Base-by-base conservation (phyloP, 2,797 vertebrate genomes). In the Triplophysa bombifrons region DNA sequence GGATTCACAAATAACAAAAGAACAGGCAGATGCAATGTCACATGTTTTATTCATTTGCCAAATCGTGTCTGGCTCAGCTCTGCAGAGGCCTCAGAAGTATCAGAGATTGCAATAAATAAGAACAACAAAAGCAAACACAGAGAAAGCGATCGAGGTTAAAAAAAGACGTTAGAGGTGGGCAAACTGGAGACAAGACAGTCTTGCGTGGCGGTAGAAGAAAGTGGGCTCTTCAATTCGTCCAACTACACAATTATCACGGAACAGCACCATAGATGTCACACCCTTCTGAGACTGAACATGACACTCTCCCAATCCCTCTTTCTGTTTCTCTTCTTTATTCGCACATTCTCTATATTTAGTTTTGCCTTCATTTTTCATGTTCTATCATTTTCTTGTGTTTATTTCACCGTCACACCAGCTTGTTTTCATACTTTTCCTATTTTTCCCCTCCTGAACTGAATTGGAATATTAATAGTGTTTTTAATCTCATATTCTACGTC, bases 41-140 rank as follows among this genome's bases (percentile, higher is more conserved):
- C 75, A 91, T 92, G 86, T 90, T 91, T 91, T 89, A 92, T 90
- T 90, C 78, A 89, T 90, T 87, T 61, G 83, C 88, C 89, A 85
- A 87, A 88, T 84, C 81, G 72, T 85, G 80, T 76, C 56, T 82
- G 82, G 76, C 85, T 83, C 79, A 79, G 58, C 67, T 72, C 76
- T 46, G 60, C 58, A 64, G 70, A 75, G 80, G 63, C 63, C 61
- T 82, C 75, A 73, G 58, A 72, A 80, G 72, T 84, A 85, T 88
- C 80, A 87, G 80, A 88, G 85, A 86, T 76, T 68, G 73, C 83
- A 70, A 78, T 78, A 83, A 82, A 82, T 30, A 80, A 72, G 30
- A 80, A 72, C 55, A 74, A 63, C 79, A 80, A 74, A 80, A 80
- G 67, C 72, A 68, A 74, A 67, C 61, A 67, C 41, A 53, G 58